Percentiles rank a stretch among this genome's conserved stretches.
Conservation (phyloP, 1,140 invertebrate species). For the Saccostrea cuccullata region DNA sequence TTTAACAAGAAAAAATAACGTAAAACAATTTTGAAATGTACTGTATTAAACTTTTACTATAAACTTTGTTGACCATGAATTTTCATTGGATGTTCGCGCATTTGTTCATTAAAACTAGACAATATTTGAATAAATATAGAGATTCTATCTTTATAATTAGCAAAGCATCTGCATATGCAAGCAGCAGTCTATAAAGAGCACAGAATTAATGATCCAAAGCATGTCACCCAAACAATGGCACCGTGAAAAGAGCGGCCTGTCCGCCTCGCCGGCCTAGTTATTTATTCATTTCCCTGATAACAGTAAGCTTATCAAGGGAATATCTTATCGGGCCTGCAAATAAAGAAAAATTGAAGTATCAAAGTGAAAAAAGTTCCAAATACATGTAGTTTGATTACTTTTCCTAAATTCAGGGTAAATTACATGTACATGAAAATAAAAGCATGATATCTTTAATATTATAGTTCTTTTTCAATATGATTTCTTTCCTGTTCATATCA, state of each 20-base stretch:
- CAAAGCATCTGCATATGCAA: conserved; percentile 19
- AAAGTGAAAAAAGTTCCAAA: background rate
- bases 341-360: background rate
- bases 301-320: background rate
- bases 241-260: background rate
- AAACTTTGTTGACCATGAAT: too few relatives aligned
- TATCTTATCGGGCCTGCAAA: background rate
- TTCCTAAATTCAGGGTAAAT: too few relatives aligned
- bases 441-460: too few relatives aligned
- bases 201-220: conserved; percentile 9
- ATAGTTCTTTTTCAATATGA: too few relatives aligned
- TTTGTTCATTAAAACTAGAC: background rate
- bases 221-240: conserved; percentile 2
- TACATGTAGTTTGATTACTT: background rate
- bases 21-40: too few relatives aligned
- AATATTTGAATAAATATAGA: background rate
- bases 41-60: too few relatives aligned
- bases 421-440: too few relatives aligned
- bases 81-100: background rate
- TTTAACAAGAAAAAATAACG: too few relatives aligned
- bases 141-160: conserved; percentile 11
- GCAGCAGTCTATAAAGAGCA: background rate
- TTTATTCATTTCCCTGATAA: background rate
- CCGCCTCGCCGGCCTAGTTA: background rate
- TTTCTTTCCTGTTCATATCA: too few relatives aligned